Base-by-base conservation (phyloP, 2,113 vertebrate genomes). In the Trematocara zebra region DNA sequence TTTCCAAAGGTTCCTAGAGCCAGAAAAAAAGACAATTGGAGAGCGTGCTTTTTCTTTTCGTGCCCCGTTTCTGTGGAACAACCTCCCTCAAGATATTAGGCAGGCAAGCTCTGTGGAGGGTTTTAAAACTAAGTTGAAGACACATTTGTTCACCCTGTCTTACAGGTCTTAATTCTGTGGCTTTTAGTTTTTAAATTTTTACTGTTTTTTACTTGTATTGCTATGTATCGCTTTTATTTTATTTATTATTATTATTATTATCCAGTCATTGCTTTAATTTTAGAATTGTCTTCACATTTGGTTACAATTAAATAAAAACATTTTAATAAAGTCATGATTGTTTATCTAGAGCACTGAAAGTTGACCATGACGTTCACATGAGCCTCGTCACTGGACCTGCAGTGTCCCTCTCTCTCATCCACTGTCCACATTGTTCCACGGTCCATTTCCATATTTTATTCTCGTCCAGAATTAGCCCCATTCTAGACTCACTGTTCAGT, bases 81-180 rank as follows among this genome's bases (percentile, higher is more conserved):
- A 2, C 23, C 23, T 56, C 23, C 53, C 23, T 56, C 4, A 56
- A 56, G 23, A 56, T 14, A 0, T 26, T 26, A 0, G 3, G 53
- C 53, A 56, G 53, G 53, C 53, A 7, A 26, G 53, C 53, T 14
- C 23, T 26, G 53, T 26, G 11, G 53, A 56, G 23, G 53, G 1
- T 14, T 56, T 28, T 56, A 28, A 56, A 56, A 28, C 53, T 1
- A 56, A 56, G 53, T 1, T 56, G 23, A 56, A 15, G 54, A 56
- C 12, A 5, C 26, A 57, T 57, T 57, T 57, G 54, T 57, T 15
- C 33, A 33, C 33, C 33, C 7, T 3, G 2, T 33, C 54, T 15
- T 15, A 28, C 26, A 28, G 0, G 12, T 28, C 54, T 15, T 57
- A 57, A 57, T 57, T 57, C 54, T 57, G 7, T 57, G 26, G 54